Evolutionary conservation across 2,113 vertebrate genomes (phyloP).

Genomic region (Pogonocichla stellata): DNA sequence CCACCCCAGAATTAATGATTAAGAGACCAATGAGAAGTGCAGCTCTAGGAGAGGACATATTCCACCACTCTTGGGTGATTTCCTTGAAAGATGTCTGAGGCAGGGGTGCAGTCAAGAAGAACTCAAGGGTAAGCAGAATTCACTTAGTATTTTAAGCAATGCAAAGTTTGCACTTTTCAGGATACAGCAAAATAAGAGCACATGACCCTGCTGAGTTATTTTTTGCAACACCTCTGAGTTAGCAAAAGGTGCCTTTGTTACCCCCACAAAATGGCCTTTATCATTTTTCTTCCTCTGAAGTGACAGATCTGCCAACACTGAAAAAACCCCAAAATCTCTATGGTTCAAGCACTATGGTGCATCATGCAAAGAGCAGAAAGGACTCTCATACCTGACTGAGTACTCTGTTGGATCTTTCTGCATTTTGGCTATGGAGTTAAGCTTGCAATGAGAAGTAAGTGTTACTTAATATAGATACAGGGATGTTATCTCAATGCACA

Average conservation of each 20-base stretch:
- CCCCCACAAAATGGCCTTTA: background rate
- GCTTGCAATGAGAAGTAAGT: background rate
- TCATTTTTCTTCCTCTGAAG: background rate
- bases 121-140: background rate
- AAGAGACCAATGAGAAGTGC: background rate
- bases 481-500: background rate
- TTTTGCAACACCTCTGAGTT: conserved; percentile 8
- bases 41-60: background rate
- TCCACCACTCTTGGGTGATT: background rate
- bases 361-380: background rate
- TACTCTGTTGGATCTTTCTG: background rate
- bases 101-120: background rate
- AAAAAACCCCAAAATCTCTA: background rate
- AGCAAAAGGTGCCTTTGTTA: conserved; percentile 13
- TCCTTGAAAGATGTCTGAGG: background rate
- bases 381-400: background rate
- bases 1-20: background rate
- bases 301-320: background rate
- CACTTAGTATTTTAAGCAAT: background rate
- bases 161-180: background rate
- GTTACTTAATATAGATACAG: background rate
- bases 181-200: background rate
- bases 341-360: background rate
- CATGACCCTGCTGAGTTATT: background rate
- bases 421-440: background rate